These are phyloP conservation scores for Microtus montanus DNA, from an alignment of 2,113 vertebrate genomes.

Conservation along the genomic window DNA sequence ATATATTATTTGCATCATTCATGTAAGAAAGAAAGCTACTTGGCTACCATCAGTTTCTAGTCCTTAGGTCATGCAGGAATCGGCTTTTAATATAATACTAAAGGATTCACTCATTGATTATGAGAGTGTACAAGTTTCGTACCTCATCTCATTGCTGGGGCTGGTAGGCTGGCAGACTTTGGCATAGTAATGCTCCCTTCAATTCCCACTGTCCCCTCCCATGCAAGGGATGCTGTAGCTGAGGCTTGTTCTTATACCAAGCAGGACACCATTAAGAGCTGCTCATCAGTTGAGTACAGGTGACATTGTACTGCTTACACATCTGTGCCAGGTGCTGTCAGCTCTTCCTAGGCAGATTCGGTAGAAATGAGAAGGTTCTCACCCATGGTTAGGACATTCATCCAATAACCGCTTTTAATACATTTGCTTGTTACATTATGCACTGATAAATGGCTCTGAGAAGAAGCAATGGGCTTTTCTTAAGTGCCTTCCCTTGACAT, in stretches of 20 bases:
- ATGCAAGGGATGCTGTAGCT: not conserved
- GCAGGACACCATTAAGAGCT: not conserved
- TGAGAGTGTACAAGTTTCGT: not conserved
- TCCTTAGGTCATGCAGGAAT: not conserved
- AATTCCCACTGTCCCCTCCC: not conserved
- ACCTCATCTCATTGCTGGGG: not conserved
- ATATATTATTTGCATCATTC: not conserved
- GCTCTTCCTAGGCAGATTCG: not conserved
- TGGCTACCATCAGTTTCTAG: not conserved
- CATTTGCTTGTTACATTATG: conserved; percentile 8
- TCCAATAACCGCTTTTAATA: not conserved
- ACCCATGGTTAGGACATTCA: not conserved
- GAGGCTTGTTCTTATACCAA: not conserved
- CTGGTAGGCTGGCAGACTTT: not conserved
- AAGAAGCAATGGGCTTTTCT: not conserved
- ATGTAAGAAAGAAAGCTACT: not conserved
- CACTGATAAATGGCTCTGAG: not conserved
- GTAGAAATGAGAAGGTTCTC: not conserved
- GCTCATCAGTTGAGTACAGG: not conserved
- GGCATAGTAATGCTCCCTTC: not conserved
- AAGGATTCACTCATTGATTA: not conserved
- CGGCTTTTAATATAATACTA: not conserved
- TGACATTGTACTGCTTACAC: not conserved
- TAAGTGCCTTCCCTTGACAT: conserved; percentile 37
- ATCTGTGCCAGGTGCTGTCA: not conserved